Conservation (phyloP, 2,797 vertebrate genomes). For the Myiotriccus ornatus region DNA sequence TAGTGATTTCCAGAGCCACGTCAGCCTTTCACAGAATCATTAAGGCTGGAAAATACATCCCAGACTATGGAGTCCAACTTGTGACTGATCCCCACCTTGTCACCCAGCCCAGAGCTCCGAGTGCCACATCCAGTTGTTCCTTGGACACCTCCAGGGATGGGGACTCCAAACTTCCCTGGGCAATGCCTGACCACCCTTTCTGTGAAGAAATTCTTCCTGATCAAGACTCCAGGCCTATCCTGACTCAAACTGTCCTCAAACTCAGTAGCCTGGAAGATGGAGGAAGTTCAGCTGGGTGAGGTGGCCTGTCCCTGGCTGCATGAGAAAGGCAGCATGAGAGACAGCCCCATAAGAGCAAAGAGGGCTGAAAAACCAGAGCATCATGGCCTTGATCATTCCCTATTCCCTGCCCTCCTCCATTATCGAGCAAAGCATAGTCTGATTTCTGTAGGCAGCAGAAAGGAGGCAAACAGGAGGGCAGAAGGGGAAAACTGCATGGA, state of each 20-base stretch:
- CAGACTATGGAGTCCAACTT: rapidly evolving
- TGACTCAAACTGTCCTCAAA: not conserved
- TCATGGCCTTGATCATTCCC: not conserved
- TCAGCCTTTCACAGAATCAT: not conserved
- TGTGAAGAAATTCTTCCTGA: not conserved
- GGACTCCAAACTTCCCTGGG: not conserved
- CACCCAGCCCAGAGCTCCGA: not conserved
- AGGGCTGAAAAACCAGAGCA: not conserved
- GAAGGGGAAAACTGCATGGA: not conserved
- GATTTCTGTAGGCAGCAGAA: not conserved
- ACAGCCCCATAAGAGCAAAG: not conserved
- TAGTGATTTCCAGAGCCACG: not conserved
- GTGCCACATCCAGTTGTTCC: not conserved
- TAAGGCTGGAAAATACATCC: not conserved
- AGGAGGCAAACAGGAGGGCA: not conserved
- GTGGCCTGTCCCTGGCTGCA: not conserved
- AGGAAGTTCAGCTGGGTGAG: not conserved
- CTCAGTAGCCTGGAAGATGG: not conserved
- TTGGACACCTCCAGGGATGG: not conserved
- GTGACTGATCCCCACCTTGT: rapidly evolving
- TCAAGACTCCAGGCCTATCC: rapidly evolving
- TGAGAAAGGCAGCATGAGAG: not conserved
- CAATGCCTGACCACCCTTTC: rapidly evolving
- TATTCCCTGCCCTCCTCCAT: not conserved
- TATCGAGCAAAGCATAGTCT: not conserved